Conservation (phyloP, 2,797 vertebrate species). For the Argyrosomus regius region DNA sequence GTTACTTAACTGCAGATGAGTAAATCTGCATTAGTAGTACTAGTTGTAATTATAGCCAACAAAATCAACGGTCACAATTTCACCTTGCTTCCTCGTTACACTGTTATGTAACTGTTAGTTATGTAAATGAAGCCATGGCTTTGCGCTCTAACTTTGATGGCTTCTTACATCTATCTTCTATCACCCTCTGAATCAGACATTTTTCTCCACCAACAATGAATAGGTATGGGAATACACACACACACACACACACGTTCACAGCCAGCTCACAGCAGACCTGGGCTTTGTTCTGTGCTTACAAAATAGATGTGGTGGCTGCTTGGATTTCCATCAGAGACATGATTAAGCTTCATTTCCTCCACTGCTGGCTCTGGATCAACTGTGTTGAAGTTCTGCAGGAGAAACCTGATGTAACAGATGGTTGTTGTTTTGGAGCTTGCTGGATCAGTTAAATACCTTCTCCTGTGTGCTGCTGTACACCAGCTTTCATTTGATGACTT, state of each 20-base stretch:
- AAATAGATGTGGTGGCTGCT: conserved; percentile 7
- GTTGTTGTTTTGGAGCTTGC: conserved; percentile 6
- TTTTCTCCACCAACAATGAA: neutral
- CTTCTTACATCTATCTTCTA: neutral
- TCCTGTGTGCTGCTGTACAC: neutral
- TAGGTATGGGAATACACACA: neutral
- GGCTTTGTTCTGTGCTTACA: conserved; percentile 9
- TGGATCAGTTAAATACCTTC: conserved; percentile 20
- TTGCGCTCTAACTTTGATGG: neutral
- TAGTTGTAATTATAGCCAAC: no score
- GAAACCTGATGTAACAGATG: conserved; percentile 24
- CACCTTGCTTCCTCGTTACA: neutral
- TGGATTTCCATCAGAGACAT: conserved; percentile 30
- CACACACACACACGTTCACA: neutral
- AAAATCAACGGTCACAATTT: neutral
- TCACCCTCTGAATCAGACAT: neutral
- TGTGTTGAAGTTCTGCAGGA: conserved; percentile 10
- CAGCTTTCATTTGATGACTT: conserved; percentile 11
- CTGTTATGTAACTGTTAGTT: neutral
- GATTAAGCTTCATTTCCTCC: conserved; percentile 8
- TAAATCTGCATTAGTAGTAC: neutral
- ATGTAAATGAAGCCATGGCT: neutral
- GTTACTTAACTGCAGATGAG: neutral
- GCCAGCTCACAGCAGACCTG: neutral
- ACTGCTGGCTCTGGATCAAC: neutral